Evolutionary conservation across 2,113 vertebrate genomes (phyloP), one percentile per base, ranked within the genome.

Genomic region (Rhynchomys soricoides): DNA sequence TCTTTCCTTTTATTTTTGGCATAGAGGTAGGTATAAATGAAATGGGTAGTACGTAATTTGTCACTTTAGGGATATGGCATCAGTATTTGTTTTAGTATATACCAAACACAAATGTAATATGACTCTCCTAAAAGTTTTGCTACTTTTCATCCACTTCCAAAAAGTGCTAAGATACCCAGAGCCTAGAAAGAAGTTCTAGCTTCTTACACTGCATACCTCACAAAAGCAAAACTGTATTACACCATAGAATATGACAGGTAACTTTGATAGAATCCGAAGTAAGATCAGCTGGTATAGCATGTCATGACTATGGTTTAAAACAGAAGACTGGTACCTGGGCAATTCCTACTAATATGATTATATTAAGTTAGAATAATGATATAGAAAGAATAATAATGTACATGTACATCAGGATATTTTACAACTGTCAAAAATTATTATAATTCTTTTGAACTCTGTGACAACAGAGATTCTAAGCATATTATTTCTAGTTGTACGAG

Each of bases 101-200:
- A 71, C 8, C 59, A 12, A 4, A 17, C 12, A 12, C 12, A 4
- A 62, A 19, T 6, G 24, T 62, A 4, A 40, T 59, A 9, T 90
- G 34, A n/a, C 22, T 0, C 24, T 13, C 40, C 34, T 48, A 81
- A 82, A 77, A 8, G 16, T 22, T n/a, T 71, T 68, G 9, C 4
- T 82, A 43, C 12, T 68, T 59, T 59, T 57, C 13, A 37, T 86
- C 26, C 21, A 74, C 29, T n/a, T 31, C 50, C 55, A 40, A 62
- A 34, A 5, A 40, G 10, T 16, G 22, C 1, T 43, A 48, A 85
- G 19, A 55, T 11, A 5, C 21, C 29, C 34, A 68, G 26, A n/a
- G 6, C 6, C 7, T 57, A 29, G 2, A 37, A 7, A 1, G 2
- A 1, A 2, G 62, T 24, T 93, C 9, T 75, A 24, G 6, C 0